Conservation (phyloP, 2,113 vertebrate species). For the Tupaia tana region DNA sequence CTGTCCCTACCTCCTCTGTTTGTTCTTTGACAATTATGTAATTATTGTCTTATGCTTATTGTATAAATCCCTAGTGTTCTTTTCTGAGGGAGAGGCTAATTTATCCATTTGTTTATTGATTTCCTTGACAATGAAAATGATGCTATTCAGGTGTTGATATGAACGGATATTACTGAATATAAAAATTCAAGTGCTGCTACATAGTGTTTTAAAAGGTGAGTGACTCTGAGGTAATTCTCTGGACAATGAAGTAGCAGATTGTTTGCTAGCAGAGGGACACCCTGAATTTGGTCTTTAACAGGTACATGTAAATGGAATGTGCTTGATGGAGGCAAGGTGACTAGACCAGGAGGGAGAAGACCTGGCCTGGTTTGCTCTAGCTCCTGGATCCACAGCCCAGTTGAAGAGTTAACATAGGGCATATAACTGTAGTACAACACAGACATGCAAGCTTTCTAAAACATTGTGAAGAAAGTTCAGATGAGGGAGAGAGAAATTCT, state of each 20-base stretch:
- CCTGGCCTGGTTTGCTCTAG: not conserved
- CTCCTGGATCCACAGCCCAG: not conserved
- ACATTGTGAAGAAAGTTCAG: constrained; percentile 15
- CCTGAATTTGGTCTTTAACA: constrained; percentile 20
- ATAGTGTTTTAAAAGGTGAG: not conserved
- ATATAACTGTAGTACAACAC: not conserved
- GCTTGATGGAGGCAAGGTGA: not conserved
- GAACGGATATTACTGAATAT: not conserved
- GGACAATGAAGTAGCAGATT: not conserved
- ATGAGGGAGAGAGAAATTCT: not conserved
- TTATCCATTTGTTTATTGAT: not conserved
- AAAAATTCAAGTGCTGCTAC: not conserved
- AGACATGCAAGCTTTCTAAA: not conserved
- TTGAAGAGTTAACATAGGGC: not conserved
- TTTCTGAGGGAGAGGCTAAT: not conserved
- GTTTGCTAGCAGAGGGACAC: not conserved
- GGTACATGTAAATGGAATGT: not conserved
- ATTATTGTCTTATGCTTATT: not conserved
- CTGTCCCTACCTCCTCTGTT: not conserved
- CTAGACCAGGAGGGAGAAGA: not conserved
- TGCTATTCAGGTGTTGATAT: not conserved
- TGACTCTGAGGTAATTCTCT: not conserved
- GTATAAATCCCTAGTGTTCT: not conserved
- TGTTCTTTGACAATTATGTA: not conserved
- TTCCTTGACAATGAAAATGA: constrained; percentile 4